A percentile compares a stretch with the other conserved stretches of the same genome.
phyloP scores from a whole-genome alignment of 1,140 invertebrate genomes.

The Eumeta japonica region DNA sequence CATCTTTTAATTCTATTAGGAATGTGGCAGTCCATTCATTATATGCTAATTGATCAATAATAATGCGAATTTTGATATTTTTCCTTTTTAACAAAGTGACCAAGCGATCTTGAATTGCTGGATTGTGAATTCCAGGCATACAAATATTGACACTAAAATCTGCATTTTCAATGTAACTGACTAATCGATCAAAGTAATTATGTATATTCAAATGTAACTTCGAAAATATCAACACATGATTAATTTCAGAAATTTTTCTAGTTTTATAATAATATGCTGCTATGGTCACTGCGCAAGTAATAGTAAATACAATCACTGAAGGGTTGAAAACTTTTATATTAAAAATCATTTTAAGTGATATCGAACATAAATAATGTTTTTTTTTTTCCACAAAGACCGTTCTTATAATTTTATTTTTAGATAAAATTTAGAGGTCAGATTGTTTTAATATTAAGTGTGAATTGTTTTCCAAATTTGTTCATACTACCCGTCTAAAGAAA shows the following conservation, averaged over 20 bases:
- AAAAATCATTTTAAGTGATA: slow-evolving; percentile 48
- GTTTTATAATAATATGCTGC: slow-evolving; percentile 45
- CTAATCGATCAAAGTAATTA: slow-evolving; percentile 46
- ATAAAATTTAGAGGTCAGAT: slow-evolving; percentile 39
- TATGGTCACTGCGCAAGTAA: slow-evolving; percentile 42
- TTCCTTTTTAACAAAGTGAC: slow-evolving; percentile 35
- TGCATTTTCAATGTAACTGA: slow-evolving; percentile 40
- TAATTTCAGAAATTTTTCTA: slow-evolving; percentile 35
- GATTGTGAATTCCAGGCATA: slow-evolving; percentile 48
- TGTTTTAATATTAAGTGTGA: slow-evolving; percentile 9
- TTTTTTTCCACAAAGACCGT: slow-evolving; percentile 19
- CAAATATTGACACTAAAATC: slow-evolving; percentile 37
- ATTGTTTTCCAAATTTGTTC: no score
- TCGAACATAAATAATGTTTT: slow-evolving; percentile 32
- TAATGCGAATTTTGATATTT: slow-evolving; percentile 35
- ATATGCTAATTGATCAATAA: slow-evolving; percentile 39
- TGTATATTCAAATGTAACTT: slow-evolving; percentile 45
- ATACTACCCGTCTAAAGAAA: no score
- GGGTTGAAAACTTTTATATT: slow-evolving; percentile 32
- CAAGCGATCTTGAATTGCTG: slow-evolving; percentile 40
- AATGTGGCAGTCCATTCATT: slow-evolving; percentile 41
- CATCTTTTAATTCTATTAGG: slow-evolving; percentile 39
- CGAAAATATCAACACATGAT: slow-evolving; percentile 52
- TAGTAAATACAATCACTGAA: slow-evolving; percentile 32
- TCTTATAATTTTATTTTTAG: slow-evolving; percentile 36